phyloP scores from a whole-genome alignment of 2,113 vertebrate species.

The Gopherus evgoodei region DNA sequence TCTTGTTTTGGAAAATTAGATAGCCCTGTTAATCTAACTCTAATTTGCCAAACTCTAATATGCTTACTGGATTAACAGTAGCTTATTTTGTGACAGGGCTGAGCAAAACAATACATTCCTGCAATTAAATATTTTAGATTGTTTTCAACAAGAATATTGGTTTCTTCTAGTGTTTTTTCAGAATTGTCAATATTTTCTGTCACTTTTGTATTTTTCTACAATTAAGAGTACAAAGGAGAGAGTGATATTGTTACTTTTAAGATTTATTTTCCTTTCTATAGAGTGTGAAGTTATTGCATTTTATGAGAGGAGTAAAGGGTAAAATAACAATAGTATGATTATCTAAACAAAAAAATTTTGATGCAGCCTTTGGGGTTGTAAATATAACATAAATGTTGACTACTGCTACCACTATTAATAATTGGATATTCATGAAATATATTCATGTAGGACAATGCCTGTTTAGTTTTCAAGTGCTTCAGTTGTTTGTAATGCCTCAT shows the following conservation, averaged over 20 bases:
- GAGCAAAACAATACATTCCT: conserved; percentile 52
- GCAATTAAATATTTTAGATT: conserved; percentile 9
- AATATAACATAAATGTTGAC: not conserved
- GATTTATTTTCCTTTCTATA: not conserved
- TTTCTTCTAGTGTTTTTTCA: not conserved
- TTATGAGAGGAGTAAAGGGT: not conserved
- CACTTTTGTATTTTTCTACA: not conserved
- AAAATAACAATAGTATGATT: fast-evolving
- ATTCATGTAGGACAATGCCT: no score
- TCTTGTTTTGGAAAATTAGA: conserved; percentile 64
- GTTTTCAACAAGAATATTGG: not conserved
- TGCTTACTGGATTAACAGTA: conserved; percentile 71
- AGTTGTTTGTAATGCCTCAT: conserved; percentile 12
- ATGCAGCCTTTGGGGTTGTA: not conserved
- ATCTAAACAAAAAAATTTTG: not conserved
- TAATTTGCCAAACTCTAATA: conserved; percentile 60
- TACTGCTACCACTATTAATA: not conserved
- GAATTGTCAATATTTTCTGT: not conserved
- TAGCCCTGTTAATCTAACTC: conserved; percentile 61
- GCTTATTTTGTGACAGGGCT: conserved; percentile 54
- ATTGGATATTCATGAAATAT: not conserved
- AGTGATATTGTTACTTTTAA: fast-evolving
- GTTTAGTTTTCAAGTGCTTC: not conserved
- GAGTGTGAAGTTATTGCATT: not conserved
- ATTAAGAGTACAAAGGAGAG: not conserved